phyloP scores from a whole-genome alignment of 2,113 vertebrate species.

The Sorex araneus region DNA sequence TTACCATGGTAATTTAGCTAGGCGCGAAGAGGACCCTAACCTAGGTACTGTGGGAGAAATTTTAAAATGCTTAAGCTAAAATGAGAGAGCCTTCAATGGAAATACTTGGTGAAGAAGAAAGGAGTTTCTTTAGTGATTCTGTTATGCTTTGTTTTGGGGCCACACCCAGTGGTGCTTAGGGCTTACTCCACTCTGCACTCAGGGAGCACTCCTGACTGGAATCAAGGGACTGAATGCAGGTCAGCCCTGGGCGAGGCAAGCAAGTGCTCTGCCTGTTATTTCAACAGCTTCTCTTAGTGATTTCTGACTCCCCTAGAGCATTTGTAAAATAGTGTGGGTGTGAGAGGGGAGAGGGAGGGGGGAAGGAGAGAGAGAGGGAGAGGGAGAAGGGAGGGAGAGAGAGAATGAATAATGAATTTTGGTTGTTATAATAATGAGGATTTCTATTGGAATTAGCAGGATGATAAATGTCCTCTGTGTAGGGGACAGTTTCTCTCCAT shows the following conservation, averaged over 20 bases:
- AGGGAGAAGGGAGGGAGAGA: not conserved
- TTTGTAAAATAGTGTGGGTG: too few species aligned
- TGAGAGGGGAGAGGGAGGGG: not conserved
- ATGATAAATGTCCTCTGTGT: not conserved
- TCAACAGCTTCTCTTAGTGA: too few species aligned
- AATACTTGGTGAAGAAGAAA: not conserved
- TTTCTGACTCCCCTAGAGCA: too few species aligned
- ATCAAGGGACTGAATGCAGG: too few species aligned
- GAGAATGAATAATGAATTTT: not conserved
- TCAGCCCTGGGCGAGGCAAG: too few species aligned
- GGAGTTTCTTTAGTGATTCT: not conserved
- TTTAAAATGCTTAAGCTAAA: constrained; percentile 40
- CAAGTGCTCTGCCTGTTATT: too few species aligned
- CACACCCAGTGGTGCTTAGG: too few species aligned
- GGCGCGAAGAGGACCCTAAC: not conserved
- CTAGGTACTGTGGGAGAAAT: not conserved
- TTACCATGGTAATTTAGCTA: not conserved
- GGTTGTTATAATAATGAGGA: constrained; percentile 8
- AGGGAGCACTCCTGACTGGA: too few species aligned
- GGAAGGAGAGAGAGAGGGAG: not conserved
- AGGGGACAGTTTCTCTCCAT: not conserved
- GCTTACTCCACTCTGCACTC: too few species aligned
- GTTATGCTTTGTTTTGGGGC: not conserved
- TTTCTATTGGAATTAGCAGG: not conserved
- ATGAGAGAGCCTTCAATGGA: not conserved